phyloP scores from a whole-genome alignment of 2,888 invertebrate species.

The Pteria penguin region DNA sequence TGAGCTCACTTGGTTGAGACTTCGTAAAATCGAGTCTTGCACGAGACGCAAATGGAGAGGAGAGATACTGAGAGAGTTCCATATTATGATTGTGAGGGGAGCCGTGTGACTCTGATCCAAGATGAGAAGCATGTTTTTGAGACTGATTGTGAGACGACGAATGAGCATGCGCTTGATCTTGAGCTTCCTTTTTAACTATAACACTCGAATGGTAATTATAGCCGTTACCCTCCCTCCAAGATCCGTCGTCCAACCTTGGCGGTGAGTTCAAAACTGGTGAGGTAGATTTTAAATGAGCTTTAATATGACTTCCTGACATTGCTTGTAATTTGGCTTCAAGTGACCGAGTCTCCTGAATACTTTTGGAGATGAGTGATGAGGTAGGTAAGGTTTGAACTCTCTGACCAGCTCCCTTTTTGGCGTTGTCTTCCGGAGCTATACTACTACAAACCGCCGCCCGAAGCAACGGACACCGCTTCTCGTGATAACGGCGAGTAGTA shows the following conservation, averaged over 20 bases:
- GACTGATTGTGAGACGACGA: conserved; percentile 4
- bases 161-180: conserved; percentile 41
- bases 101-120: conserved; percentile 51
- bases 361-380: not conserved
- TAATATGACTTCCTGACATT: conserved; percentile 51
- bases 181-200: conserved; percentile 63
- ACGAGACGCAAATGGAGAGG: conserved; percentile 33
- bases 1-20: conserved; percentile 35
- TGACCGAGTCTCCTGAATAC: conserved; percentile 14
- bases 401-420: conserved; percentile 5
- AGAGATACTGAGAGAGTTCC: conserved; percentile 19
- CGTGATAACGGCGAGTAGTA: conserved; percentile 74
- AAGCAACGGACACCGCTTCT: conserved; percentile 72
- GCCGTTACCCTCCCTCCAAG: conserved; percentile 36
- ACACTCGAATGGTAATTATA: conserved; percentile 59
- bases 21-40: conserved; percentile 52
- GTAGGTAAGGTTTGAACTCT: conserved; percentile 24
- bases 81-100: conserved; percentile 27
- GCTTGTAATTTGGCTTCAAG: conserved; percentile 7
- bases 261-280: conserved; percentile 55
- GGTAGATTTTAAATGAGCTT: conserved; percentile 58
- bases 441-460: conserved; percentile 70
- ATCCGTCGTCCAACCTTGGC: conserved; percentile 38
- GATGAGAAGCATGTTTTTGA: conserved; percentile 30
- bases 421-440: conserved; percentile 56